A percentile compares a stretch with the other conserved stretches of the same genome.
Conservation (phyloP, 2,113 vertebrate genomes). For the Laticauda colubrina region DNA sequence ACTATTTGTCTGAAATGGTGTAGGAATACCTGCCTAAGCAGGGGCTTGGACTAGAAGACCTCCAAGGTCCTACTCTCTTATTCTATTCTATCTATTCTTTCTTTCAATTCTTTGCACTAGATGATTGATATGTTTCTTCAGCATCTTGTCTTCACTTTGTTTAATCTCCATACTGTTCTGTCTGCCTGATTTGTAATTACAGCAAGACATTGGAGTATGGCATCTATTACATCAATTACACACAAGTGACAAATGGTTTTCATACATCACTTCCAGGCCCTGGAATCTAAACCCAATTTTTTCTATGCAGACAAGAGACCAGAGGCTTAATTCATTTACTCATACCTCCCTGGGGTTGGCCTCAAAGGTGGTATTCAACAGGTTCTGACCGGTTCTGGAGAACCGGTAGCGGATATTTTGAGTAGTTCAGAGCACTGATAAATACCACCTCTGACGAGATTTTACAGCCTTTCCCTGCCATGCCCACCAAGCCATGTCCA, state of each 20-base stretch:
- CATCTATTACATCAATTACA: not conserved
- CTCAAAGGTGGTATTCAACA: not conserved
- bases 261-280: not conserved
- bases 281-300: not conserved
- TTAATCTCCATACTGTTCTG: not conserved
- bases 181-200: constrained; percentile 1
- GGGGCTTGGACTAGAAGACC: too few relatives aligned
- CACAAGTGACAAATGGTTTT: not conserved
- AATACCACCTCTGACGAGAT: too few relatives aligned
- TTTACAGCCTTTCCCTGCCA: too few relatives aligned
- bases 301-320: not conserved
- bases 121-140: not conserved
- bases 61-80: too few relatives aligned
- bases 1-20: too few relatives aligned
- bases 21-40: too few relatives aligned
- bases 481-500: too few relatives aligned
- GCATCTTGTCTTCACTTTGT: not conserved
- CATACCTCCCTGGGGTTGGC: not conserved
- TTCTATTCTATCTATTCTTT: not conserved
- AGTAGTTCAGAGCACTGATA: too few relatives aligned
- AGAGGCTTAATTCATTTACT: not conserved
- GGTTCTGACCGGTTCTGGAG: too few relatives aligned
- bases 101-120: not conserved
- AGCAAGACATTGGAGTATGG: not conserved
- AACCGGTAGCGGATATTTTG: too few relatives aligned